phyloP scores from a whole-genome alignment of 2,797 vertebrate species.

The Pipistrellus pygmaeus region DNA sequence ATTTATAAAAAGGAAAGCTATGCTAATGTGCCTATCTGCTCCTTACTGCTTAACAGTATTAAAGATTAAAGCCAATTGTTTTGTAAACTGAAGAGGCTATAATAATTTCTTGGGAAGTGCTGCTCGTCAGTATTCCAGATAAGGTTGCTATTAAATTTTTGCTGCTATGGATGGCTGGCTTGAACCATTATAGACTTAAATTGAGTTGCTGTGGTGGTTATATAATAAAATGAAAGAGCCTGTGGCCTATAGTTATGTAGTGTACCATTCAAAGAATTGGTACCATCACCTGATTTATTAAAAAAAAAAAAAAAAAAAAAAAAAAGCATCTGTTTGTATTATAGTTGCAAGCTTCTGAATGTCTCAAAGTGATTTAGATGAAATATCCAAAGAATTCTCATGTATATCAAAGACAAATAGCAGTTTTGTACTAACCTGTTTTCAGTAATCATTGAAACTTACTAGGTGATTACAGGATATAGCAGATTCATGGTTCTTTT shows the following conservation, averaged over 20 bases:
- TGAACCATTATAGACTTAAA: conserved; percentile 87
- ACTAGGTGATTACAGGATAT: conserved; percentile 76
- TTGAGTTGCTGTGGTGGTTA: conserved; percentile 85
- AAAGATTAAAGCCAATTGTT: conserved; percentile 88
- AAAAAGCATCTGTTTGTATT: conserved; percentile 71
- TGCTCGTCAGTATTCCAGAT: conserved; percentile 85
- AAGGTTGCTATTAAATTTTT: conserved; percentile 86
- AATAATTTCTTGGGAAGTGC: conserved; percentile 84
- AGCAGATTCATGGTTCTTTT: conserved; percentile 70
- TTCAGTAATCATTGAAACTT: conserved; percentile 84
- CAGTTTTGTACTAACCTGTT: conserved; percentile 77
- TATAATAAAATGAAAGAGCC: conserved; percentile 81
- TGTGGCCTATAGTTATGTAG: conserved; percentile 78
- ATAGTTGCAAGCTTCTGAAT: conserved; percentile 69
- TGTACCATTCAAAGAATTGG: conserved; percentile 81
- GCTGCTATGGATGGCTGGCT: conserved; percentile 83
- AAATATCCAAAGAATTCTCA: conserved; percentile 79
- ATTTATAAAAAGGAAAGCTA: conserved; percentile 86
- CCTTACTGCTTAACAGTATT: conserved; percentile 87
- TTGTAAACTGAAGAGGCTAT: conserved; percentile 84
- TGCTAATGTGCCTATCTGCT: conserved; percentile 86
- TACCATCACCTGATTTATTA: conserved; percentile 79
- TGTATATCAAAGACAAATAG: conserved; percentile 82
- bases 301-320: conserved; percentile 26
- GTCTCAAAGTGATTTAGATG: conserved; percentile 84